A percentile compares a stretch with the other conserved stretches of the same genome.
phyloP scores from a whole-genome alignment of 92 coral and sea anemone genomes.

The Plumapathes pennacea region DNA sequence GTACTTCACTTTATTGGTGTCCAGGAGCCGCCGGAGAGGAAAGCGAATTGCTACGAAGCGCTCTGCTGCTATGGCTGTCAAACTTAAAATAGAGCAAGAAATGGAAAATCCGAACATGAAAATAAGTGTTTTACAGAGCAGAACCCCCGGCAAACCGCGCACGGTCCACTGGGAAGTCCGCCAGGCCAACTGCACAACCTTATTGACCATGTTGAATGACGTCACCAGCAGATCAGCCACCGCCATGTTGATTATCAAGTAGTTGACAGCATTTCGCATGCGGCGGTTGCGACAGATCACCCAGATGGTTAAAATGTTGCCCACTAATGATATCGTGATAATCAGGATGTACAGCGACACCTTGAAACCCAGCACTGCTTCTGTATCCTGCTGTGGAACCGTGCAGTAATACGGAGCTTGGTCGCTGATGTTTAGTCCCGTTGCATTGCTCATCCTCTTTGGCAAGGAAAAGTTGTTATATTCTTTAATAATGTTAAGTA shows the following conservation, averaged over 20 bases:
- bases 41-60: slow-evolving; percentile 60
- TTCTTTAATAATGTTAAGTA: no score
- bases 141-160: slow-evolving; percentile 32
- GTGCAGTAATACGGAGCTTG: no score
- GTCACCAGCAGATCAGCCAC: slow-evolving; percentile 63
- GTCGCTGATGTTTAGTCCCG: no score
- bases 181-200: slow-evolving; percentile 9
- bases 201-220: slow-evolving; percentile 35
- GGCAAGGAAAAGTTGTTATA: no score
- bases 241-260: slow-evolving; percentile 64
- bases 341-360: slow-evolving; percentile 38
- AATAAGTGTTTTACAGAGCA: slow-evolving; percentile 34
- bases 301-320: slow-evolving; percentile 41
- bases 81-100: slow-evolving; percentile 67
- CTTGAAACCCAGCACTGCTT: no score
- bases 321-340: slow-evolving; percentile 31
- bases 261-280: slow-evolving; percentile 64
- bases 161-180: slow-evolving; percentile 5
- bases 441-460: no score
- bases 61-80: slow-evolving; percentile 60
- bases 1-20: slow-evolving; percentile 30
- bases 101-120: slow-evolving; percentile 47
- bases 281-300: slow-evolving; percentile 41
- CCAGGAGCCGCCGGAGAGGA: slow-evolving; percentile 36
- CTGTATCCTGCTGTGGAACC: no score